Conservation (phyloP, 2,113 vertebrate genomes). For the Deroptyus accipitrinus region DNA sequence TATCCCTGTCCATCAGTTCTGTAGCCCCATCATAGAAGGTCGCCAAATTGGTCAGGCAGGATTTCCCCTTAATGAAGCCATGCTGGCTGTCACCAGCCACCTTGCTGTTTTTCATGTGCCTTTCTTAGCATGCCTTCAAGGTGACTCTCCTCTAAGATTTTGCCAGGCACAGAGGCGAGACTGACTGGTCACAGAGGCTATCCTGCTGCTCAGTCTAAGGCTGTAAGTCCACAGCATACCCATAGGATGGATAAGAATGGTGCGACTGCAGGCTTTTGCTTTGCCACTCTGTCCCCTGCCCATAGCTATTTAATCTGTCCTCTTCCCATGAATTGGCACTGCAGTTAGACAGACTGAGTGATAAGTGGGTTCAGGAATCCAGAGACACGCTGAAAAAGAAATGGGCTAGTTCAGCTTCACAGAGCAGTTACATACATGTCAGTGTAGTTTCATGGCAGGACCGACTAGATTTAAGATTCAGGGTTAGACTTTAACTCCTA, state of each 20-base stretch:
- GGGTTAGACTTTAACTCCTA: not conserved
- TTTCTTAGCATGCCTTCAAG: too few relatives aligned
- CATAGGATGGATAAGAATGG: not conserved
- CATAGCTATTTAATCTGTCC: not conserved
- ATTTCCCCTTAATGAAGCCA: too few relatives aligned
- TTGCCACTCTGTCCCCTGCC: not conserved
- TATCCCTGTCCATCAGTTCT: too few relatives aligned
- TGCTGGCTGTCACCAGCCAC: too few relatives aligned
- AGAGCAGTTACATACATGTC: accelerated
- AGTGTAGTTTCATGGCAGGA: not conserved
- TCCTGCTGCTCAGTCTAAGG: not conserved
- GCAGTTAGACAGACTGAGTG: not conserved
- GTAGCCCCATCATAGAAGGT: too few relatives aligned
- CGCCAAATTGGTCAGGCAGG: too few relatives aligned
- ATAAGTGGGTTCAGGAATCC: not conserved
- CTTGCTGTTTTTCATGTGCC: too few relatives aligned
- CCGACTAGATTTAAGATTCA: not conserved
- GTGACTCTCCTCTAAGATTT: too few relatives aligned
- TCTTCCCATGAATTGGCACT: not conserved
- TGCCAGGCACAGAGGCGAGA: too few relatives aligned
- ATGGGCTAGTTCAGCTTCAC: not conserved
- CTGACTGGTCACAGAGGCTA: too few relatives aligned
- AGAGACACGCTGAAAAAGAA: not conserved
- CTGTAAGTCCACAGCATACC: not conserved
- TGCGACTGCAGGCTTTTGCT: not conserved